Conservation (phyloP, 2,888 invertebrate genomes). For the Rhamnusium bicolor region DNA sequence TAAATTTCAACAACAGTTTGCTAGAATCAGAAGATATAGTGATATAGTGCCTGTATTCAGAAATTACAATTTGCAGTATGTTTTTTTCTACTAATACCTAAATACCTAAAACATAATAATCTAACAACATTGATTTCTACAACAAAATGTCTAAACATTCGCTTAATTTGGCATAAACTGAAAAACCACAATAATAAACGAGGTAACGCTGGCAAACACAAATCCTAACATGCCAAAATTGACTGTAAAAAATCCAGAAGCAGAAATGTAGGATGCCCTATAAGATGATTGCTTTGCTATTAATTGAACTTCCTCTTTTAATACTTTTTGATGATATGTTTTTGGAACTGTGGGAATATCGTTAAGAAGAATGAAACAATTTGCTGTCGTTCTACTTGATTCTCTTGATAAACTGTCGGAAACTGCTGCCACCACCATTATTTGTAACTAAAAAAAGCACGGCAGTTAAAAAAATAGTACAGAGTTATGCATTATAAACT, state of each 20-base stretch:
- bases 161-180: conserved; percentile 47
- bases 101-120: background rate
- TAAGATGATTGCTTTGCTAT: conserved; percentile 49
- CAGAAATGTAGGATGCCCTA: conserved; percentile 51
- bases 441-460: conserved; percentile 47
- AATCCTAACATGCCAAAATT: conserved; percentile 54
- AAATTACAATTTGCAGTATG: no score
- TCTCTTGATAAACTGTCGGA: conserved; percentile 52
- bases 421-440: conserved; percentile 46
- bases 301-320: conserved; percentile 46
- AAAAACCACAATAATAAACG: conserved; percentile 58
- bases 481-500: no score
- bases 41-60: no score
- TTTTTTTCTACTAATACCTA: no score
- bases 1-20: no score
- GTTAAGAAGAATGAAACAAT: conserved; percentile 49
- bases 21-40: no score
- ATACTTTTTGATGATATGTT: conserved; percentile 23
- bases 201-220: conserved; percentile 56
- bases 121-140: background rate
- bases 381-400: conserved; percentile 47
- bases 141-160: background rate
- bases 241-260: conserved; percentile 57
- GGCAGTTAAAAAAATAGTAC: no score
- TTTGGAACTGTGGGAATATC: conserved; percentile 42